phyloP scores from a whole-genome alignment of 2,797 vertebrate genomes.

The Sciurus vulgaris region DNA sequence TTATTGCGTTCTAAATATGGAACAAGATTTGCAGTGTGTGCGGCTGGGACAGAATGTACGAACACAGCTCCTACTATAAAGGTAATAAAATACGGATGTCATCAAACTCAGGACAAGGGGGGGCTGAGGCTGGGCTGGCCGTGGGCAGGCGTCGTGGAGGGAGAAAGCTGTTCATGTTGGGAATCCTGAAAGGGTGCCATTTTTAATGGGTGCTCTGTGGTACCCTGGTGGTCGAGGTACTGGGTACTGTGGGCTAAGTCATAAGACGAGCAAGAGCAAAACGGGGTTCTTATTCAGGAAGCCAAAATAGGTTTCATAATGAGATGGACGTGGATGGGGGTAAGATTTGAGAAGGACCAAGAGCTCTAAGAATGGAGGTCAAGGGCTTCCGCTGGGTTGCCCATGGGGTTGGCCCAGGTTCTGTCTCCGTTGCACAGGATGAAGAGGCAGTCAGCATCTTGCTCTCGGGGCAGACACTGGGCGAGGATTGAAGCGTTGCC shows the following conservation, averaged over 20 bases:
- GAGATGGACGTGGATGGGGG: neutral
- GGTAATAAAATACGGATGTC: too few species aligned
- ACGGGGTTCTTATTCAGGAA: neutral
- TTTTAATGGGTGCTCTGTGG: too few species aligned
- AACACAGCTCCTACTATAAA: neutral
- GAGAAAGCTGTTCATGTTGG: neutral
- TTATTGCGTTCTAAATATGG: neutral
- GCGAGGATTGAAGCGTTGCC: too few species aligned
- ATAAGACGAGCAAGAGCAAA: too few species aligned
- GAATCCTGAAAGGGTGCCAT: accelerated
- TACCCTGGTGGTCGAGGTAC: accelerated
- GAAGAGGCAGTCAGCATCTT: too few species aligned
- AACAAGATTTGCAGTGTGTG: accelerated
- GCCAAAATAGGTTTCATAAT: too few species aligned
- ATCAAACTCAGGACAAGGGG: neutral
- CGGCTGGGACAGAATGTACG: accelerated
- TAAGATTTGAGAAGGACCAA: neutral
- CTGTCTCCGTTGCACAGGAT: neutral
- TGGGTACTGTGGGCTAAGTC: accelerated
- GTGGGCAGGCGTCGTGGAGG: accelerated
- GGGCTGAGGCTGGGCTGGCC: too few species aligned
- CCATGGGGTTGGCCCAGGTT: accelerated
- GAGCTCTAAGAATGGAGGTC: accelerated
- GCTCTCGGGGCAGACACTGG: accelerated
- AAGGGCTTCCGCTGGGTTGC: accelerated